Conservation (phyloP, 2,797 vertebrate species). For the Pygocentrus nattereri region DNA sequence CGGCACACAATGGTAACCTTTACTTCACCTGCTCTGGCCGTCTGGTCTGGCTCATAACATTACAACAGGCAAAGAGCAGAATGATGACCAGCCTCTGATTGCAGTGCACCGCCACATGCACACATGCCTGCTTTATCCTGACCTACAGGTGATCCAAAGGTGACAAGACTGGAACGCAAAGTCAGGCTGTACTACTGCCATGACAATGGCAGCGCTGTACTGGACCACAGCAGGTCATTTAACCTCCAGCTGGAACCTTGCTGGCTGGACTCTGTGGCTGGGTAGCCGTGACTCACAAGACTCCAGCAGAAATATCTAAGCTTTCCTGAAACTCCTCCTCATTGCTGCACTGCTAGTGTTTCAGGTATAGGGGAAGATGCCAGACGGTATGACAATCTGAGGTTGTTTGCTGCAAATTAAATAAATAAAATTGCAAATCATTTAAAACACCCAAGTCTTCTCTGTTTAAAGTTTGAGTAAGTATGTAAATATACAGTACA, state of each 20-base stretch:
- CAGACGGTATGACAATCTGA: neutral
- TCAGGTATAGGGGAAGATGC: neutral
- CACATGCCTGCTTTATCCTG: neutral
- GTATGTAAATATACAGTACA: too few species aligned
- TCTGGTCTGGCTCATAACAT: slow-evolving; percentile 30
- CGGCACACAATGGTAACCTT: slow-evolving; percentile 18
- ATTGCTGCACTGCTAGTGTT: too few species aligned
- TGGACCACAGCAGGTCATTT: neutral
- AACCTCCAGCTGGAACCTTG: neutral
- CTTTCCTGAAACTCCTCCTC: neutral
- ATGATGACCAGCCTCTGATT: slow-evolving; percentile 24
- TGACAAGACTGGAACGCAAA: neutral
- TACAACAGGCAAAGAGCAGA: slow-evolving; percentile 23
- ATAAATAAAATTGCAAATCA: too few species aligned
- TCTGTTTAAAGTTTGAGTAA: too few species aligned
- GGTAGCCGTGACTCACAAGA: neutral
- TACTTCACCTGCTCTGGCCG: slow-evolving; percentile 38
- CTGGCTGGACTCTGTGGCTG: neutral
- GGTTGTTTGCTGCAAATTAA: neutral
- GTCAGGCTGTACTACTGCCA: neutral
- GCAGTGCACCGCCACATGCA: slow-evolving; percentile 7
- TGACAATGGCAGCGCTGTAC: neutral
- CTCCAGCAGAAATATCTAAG: neutral
- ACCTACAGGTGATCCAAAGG: slow-evolving; percentile 4
- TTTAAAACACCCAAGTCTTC: too few species aligned